These are phyloP conservation scores for Meganola albula DNA, from an alignment of 2,888 invertebrate genomes.

Conservation along the genomic window DNA sequence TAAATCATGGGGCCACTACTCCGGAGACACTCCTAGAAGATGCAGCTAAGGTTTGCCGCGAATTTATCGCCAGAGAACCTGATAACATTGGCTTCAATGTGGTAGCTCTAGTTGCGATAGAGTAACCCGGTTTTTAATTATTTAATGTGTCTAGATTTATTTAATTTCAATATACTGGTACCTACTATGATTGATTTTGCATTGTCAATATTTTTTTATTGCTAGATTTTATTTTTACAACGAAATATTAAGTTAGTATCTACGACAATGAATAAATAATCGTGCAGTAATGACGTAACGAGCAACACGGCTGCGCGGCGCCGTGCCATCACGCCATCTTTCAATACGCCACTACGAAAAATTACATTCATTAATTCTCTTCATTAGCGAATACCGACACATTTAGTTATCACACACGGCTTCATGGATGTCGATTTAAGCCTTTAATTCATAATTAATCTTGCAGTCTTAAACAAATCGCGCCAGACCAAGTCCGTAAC, in stretches of 20 bases:
- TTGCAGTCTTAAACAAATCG: slow-evolving; percentile 60
- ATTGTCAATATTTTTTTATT: slow-evolving; percentile 24
- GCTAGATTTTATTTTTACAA: too few relatives aligned
- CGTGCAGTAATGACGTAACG: slow-evolving; percentile 36
- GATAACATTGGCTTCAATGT: slow-evolving; percentile 92
- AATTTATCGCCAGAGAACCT: slow-evolving; percentile 91
- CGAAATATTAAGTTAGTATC: too few relatives aligned
- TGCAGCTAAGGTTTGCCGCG: slow-evolving; percentile 87
- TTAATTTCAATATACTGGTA: slow-evolving; percentile 24
- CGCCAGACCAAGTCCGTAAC: slow-evolving; percentile 46
- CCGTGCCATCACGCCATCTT: slow-evolving; percentile 48
- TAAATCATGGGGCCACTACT: slow-evolving; percentile 87
- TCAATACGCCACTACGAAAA: slow-evolving; percentile 50
- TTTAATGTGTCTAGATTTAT: slow-evolving; percentile 16
- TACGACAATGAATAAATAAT: slow-evolving; percentile 41
- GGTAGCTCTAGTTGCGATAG: slow-evolving; percentile 83
- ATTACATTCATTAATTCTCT: slow-evolving; percentile 55
- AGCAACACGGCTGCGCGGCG: too few relatives aligned
- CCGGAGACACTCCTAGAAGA: slow-evolving; percentile 87
- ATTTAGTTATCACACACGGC: slow-evolving; percentile 35
- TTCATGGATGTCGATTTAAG: slow-evolving; percentile 44
- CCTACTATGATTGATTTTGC: too few relatives aligned
- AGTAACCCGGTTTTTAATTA: slow-evolving; percentile 25
- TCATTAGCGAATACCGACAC: slow-evolving; percentile 51
- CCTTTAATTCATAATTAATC: slow-evolving; percentile 66